Evolutionary conservation across 2,888 invertebrate species (phyloP).

Genomic region (Hoplodrina ambigua): DNA sequence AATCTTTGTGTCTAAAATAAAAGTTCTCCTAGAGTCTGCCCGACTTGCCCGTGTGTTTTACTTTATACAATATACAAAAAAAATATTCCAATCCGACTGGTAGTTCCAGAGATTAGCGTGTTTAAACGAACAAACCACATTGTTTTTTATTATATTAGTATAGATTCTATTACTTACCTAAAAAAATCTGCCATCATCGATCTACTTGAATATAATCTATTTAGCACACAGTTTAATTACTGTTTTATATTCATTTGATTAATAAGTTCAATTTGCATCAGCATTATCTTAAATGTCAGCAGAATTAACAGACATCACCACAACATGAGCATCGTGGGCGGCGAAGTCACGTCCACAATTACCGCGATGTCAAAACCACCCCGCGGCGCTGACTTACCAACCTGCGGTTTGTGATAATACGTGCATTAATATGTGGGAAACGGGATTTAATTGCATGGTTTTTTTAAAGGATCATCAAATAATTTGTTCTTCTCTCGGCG

Average conservation of each 20-base stretch:
- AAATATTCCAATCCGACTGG: too few species aligned
- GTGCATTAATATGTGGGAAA: slow-evolving; percentile 2
- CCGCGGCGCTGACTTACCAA: background rate
- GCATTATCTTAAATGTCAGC: background rate
- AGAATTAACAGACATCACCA: slow-evolving; percentile 2
- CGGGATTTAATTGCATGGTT: background rate
- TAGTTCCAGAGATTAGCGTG: too few species aligned
- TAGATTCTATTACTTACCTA: background rate
- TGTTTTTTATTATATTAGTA: too few species aligned
- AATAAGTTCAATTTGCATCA: background rate
- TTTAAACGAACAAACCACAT: too few species aligned
- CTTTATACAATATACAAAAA: too few species aligned
- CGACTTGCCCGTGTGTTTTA: too few species aligned
- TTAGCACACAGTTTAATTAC: background rate
- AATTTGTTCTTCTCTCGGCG: too few species aligned
- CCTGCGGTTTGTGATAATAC: slow-evolving; percentile 6
- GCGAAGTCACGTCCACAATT: slow-evolving; percentile 8
- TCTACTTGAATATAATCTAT: background rate
- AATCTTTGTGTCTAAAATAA: too few species aligned
- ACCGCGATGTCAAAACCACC: slow-evolving; percentile 32
- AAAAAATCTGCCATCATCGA: background rate
- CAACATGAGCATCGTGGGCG: background rate
- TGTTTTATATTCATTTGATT: background rate
- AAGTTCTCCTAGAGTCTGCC: too few species aligned
- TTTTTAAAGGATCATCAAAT: too few species aligned